Conservation (phyloP, 2,797 vertebrate genomes). For the Diplodus puntazzo region DNA sequence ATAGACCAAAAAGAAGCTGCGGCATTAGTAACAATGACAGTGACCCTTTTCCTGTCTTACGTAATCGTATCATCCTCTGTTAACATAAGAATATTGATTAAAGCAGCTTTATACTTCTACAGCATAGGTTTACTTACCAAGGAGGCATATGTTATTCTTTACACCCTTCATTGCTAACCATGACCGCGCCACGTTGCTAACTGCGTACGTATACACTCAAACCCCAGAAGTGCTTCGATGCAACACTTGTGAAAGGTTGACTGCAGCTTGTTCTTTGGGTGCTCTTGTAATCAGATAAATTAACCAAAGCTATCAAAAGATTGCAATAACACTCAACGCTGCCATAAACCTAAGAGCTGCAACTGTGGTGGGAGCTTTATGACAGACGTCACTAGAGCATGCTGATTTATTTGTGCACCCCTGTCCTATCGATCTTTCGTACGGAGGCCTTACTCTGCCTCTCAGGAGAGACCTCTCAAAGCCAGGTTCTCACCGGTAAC, state of each 20-base stretch:
- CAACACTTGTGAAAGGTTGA: constrained; percentile 67
- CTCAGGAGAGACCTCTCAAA: constrained; percentile 77
- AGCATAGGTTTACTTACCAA: constrained; percentile 13
- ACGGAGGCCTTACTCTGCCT: constrained; percentile 77
- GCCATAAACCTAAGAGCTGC: constrained; percentile 86
- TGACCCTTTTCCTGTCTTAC: not conserved
- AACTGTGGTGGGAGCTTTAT: constrained; percentile 82
- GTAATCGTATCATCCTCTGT: not conserved
- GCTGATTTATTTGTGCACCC: constrained; percentile 85
- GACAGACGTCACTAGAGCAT: constrained; percentile 82
- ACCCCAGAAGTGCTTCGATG: constrained; percentile 56
- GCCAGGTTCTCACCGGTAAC: constrained; percentile 74
- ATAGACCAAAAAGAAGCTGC: not conserved
- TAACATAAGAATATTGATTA: constrained; percentile 13
- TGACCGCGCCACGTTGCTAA: not conserved
- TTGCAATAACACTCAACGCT: constrained; percentile 88
- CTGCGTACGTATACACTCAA: constrained; percentile 13
- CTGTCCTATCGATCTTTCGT: constrained; percentile 85
- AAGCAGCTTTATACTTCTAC: not conserved
- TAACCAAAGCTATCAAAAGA: constrained; percentile 89
- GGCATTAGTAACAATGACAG: not conserved
- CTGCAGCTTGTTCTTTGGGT: constrained; percentile 72
- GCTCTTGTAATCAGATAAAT: constrained; percentile 88
- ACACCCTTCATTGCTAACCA: constrained; percentile 22
- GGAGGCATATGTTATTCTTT: not conserved